Conservation (phyloP, 1,140 invertebrate genomes). For the Leucophenga varia region DNA sequence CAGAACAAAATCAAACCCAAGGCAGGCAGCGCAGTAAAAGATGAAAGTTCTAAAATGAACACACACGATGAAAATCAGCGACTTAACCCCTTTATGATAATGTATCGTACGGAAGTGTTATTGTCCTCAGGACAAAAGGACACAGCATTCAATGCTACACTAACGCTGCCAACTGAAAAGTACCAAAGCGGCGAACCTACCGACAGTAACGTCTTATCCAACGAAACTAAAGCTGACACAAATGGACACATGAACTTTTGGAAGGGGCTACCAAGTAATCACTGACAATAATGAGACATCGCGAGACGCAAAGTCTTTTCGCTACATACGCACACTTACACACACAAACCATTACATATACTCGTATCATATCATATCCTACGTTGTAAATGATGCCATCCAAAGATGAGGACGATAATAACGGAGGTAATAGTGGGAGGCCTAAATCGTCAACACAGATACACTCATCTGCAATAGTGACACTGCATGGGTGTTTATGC, state of each 20-base stretch:
- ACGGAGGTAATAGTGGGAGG: no score
- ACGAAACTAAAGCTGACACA: no score
- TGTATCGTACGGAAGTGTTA: conserved; percentile 51
- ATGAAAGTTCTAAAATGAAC: conserved; percentile 48
- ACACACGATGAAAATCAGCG: conserved; percentile 53
- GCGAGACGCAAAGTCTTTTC: no score
- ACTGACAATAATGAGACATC: conserved; percentile 31
- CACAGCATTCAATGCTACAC: conserved; percentile 23
- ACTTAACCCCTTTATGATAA: conserved; percentile 56
- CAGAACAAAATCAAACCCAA: conserved; percentile 15
- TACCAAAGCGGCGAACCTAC: no score
- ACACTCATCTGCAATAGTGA: no score
- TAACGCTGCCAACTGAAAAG: conserved; percentile 41
- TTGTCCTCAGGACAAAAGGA: conserved; percentile 53
- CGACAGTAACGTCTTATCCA: background rate
- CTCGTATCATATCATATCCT: conserved; percentile 14
- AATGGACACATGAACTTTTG: no score
- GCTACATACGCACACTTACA: no score
- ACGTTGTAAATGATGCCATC: conserved; percentile 3
- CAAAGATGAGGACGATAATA: no score
- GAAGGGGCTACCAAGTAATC: conserved; percentile 26
- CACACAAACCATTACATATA: no score
- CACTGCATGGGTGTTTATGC: no score
- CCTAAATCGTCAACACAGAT: no score
- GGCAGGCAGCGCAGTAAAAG: conserved; percentile 8